Conservation (phyloP, 2,888 invertebrate species). For the Geotrupes spiniger region DNA sequence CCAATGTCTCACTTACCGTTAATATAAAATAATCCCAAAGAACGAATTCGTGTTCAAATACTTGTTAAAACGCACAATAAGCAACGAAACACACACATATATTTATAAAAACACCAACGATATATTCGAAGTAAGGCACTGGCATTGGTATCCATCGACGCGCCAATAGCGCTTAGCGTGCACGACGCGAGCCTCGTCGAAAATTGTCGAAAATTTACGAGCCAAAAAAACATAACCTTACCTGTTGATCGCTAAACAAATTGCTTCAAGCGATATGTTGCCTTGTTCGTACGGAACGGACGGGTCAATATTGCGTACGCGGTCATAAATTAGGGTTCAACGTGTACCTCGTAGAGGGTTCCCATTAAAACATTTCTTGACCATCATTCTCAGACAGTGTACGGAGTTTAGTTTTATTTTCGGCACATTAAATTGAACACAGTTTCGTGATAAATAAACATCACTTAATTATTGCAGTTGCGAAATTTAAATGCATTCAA, state of each 20-base stretch:
- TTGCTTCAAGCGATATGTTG: neutral
- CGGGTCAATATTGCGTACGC: constrained; percentile 13
- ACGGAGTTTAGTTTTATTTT: neutral
- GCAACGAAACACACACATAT: constrained; percentile 14
- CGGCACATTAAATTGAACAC: neutral
- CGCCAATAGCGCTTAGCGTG: constrained; percentile 41
- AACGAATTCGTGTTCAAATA: constrained; percentile 2
- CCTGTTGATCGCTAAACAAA: constrained; percentile 32
- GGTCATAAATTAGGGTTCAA: constrained; percentile 4
- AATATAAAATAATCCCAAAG: constrained; percentile 3
- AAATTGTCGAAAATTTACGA: constrained; percentile 36
- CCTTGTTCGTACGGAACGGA: constrained; percentile 9
- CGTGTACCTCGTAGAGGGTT: neutral
- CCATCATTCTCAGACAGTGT: constrained; percentile 4
- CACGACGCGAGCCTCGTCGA: constrained; percentile 35
- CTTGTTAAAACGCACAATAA: no score
- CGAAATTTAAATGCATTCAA: no score
- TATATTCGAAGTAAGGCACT: constrained; percentile 38
- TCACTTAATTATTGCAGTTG: no score
- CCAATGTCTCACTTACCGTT: neutral
- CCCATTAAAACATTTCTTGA: neutral
- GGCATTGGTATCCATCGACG: constrained; percentile 36
- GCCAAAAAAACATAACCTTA: constrained; percentile 34
- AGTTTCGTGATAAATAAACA: neutral
- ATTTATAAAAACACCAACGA: constrained; percentile 28